These are phyloP conservation scores for Drosophila pallidifrons DNA, from an alignment of 1,140 invertebrate genomes.

Conservation along the genomic window DNA sequence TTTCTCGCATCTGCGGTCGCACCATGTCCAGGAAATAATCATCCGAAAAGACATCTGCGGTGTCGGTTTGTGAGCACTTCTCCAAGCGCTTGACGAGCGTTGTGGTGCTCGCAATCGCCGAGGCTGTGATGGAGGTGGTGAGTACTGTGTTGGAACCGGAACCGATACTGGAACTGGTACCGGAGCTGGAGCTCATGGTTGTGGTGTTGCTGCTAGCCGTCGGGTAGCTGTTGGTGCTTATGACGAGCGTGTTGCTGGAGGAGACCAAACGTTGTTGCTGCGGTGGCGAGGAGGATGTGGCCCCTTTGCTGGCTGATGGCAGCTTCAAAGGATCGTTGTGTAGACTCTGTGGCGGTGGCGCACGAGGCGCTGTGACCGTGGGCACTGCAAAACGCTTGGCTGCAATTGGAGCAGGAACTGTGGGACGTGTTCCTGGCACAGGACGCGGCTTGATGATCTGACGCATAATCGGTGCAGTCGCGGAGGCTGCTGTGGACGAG, in stretches of 20 bases:
- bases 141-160: too few species aligned
- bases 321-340: neutral
- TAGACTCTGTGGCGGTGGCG: neutral
- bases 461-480: neutral
- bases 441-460: neutral
- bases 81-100: constrained; percentile 37
- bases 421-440: too few species aligned
- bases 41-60: constrained; percentile 41
- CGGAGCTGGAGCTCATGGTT: constrained; percentile 5
- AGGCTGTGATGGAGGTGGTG: constrained; percentile 18
- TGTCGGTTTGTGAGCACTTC: constrained; percentile 43
- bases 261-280: constrained; percentile 1
- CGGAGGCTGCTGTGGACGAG: too few species aligned
- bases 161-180: neutral
- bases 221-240: constrained; percentile 8
- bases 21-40: constrained; percentile 70
- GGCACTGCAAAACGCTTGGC: neutral
- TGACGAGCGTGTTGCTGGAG: constrained; percentile 12
- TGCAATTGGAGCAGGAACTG: neutral
- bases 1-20: constrained; percentile 62
- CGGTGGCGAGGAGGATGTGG: neutral
- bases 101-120: constrained; percentile 26
- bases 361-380: neutral
- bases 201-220: neutral
- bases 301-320: neutral